Conservation (phyloP, 2,113 vertebrate species). For the Poeciliopsis turrubarensis region DNA sequence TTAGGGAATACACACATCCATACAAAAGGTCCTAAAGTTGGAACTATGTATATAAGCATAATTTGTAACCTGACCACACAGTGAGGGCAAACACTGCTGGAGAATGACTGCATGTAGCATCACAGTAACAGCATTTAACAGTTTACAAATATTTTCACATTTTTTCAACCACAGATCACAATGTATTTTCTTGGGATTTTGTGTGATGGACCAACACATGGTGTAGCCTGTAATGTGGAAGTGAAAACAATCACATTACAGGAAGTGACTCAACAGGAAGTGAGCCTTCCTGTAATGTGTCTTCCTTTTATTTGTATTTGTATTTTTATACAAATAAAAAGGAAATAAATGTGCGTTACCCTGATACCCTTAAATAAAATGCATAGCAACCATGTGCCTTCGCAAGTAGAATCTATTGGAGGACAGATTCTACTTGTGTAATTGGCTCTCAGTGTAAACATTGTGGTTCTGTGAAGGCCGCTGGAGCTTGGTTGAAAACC, state of each 20-base stretch:
- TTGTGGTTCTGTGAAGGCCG: no score
- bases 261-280: no score
- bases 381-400: background rate
- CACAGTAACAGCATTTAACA: background rate
- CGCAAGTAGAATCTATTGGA: background rate
- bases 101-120: slow-evolving; percentile 3
- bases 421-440: background rate
- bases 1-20: slow-evolving; percentile 16
- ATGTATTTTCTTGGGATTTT: background rate
- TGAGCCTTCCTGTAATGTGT: no score
- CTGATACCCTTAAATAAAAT: background rate
- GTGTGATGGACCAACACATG: background rate
- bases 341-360: background rate
- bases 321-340: background rate
- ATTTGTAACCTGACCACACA: background rate
- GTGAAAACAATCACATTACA: no score
- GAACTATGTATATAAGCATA: background rate
- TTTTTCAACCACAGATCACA: background rate
- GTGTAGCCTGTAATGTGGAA: no score
- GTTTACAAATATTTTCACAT: background rate
- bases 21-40: background rate
- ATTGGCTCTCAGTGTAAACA: no score
- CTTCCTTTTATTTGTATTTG: no score
- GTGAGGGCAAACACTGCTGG: background rate
- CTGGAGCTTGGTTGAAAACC: no score